Evolutionary conservation across 2,113 vertebrate genomes (phyloP).

Genomic region (Brienomyrus longianalis): DNA sequence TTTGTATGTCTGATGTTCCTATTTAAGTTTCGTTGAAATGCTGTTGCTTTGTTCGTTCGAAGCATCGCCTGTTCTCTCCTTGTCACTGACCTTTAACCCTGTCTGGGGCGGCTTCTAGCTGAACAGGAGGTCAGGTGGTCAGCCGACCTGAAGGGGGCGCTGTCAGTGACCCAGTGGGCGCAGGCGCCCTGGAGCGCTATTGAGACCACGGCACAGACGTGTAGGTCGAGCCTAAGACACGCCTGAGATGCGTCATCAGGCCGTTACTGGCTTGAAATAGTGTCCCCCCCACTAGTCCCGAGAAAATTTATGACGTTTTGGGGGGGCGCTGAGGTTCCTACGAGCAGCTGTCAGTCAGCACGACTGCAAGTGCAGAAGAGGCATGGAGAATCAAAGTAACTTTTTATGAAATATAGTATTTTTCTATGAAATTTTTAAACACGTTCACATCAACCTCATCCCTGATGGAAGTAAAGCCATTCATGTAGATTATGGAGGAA

Average conservation of each 20-base stretch:
- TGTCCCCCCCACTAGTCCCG: neutral
- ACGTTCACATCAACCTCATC: neutral
- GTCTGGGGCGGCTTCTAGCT: neutral
- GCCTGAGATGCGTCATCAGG: neutral
- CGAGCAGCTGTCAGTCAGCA: neutral
- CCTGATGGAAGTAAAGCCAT: constrained; percentile 3
- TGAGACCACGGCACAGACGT: neutral
- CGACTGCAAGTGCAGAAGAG: neutral
- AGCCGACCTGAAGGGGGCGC: neutral
- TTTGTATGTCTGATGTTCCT: constrained; percentile 69
- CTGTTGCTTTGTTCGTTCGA: constrained; percentile 56
- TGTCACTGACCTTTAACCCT: constrained; percentile 49
- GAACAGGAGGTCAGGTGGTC: neutral
- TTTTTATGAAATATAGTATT: neutral
- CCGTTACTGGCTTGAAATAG: neutral
- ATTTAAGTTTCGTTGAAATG: constrained; percentile 60
- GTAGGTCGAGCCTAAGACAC: neutral
- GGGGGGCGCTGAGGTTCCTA: neutral
- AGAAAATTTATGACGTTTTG: neutral
- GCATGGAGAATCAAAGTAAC: neutral
- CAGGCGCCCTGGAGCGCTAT: neutral
- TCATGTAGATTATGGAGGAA: neutral
- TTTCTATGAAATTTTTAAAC: neutral
- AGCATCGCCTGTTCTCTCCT: constrained; percentile 60
- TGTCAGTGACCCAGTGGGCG: neutral